Evolutionary conservation across 2,797 vertebrate genomes (phyloP).

Genomic region (Tapera naevia): DNA sequence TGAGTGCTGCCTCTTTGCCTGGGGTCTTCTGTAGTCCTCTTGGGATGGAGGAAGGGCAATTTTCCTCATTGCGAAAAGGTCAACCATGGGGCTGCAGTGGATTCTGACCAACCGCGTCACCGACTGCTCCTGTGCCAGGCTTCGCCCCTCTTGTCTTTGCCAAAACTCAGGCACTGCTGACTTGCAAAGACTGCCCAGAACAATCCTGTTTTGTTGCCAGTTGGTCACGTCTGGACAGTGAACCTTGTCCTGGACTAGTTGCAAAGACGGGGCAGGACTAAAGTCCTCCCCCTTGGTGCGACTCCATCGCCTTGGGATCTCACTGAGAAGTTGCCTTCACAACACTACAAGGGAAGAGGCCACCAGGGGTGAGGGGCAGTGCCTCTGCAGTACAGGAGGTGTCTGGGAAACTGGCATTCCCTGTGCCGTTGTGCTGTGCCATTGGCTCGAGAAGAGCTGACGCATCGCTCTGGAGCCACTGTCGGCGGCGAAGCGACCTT

Average conservation of each 20-base stretch:
- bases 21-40: neutral
- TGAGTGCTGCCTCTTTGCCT: neutral
- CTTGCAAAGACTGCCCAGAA: conserved; percentile 8
- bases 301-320: neutral
- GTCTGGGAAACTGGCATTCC: neutral
- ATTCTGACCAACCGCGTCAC: neutral
- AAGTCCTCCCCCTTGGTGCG: neutral
- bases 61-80: neutral
- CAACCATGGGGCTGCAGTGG: neutral
- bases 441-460: neutral
- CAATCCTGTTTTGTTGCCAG: neutral
- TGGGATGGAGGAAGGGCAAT: neutral
- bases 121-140: neutral
- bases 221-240: neutral
- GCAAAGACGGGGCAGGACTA: neutral
- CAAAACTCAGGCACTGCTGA: conserved; percentile 29
- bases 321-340: neutral
- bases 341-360: neutral
- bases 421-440: neutral
- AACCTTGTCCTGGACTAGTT: conserved; percentile 39
- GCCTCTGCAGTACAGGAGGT: neutral
- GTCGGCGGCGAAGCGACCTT: fast-evolving
- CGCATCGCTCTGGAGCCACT: fast-evolving
- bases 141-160: neutral
- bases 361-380: neutral